phyloP scores from a whole-genome alignment of 2,888 invertebrate genomes.

The Cerastoderma edule region DNA sequence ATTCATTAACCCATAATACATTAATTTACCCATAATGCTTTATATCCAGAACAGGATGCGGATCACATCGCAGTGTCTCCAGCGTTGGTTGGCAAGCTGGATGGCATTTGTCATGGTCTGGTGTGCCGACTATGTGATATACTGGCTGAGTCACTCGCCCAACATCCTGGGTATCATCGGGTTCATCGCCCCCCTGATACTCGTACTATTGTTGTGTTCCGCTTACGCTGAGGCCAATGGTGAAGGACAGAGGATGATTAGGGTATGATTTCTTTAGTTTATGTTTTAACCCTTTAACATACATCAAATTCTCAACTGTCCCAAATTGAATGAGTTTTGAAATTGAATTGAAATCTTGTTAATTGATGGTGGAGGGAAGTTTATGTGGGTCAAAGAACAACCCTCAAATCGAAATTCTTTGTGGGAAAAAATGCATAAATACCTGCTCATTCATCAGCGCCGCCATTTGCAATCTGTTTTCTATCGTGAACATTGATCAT shows the following conservation, averaged over 20 bases:
- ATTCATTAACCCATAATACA: too few species aligned
- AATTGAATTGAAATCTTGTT: too few species aligned
- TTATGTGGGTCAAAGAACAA: too few species aligned
- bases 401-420: too few species aligned
- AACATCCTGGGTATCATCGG: slow-evolving; percentile 79
- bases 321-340: too few species aligned
- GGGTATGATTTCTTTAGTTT: slow-evolving; percentile 69
- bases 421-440: too few species aligned
- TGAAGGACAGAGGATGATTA: slow-evolving; percentile 83
- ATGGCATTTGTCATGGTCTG: slow-evolving; percentile 82
- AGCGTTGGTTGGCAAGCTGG: slow-evolving; percentile 84
- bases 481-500: too few species aligned
- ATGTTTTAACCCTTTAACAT: background rate
- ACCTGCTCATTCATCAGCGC: too few species aligned
- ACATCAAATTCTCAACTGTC: too few species aligned
- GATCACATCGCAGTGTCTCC: slow-evolving; percentile 82
- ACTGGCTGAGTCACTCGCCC: slow-evolving; percentile 82
- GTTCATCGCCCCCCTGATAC: slow-evolving; percentile 82
- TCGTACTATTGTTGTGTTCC: slow-evolving; percentile 82
- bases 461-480: too few species aligned
- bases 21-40: too few species aligned
- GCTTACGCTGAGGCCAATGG: slow-evolving; percentile 84
- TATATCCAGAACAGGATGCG: slow-evolving; percentile 79
- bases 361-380: too few species aligned
- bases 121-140: slow-evolving; percentile 82